Evolutionary conservation across 2,797 vertebrate species (phyloP), one percentile per base, ranked within the genome.

Genomic region (Premnoplex brunnescens): DNA sequence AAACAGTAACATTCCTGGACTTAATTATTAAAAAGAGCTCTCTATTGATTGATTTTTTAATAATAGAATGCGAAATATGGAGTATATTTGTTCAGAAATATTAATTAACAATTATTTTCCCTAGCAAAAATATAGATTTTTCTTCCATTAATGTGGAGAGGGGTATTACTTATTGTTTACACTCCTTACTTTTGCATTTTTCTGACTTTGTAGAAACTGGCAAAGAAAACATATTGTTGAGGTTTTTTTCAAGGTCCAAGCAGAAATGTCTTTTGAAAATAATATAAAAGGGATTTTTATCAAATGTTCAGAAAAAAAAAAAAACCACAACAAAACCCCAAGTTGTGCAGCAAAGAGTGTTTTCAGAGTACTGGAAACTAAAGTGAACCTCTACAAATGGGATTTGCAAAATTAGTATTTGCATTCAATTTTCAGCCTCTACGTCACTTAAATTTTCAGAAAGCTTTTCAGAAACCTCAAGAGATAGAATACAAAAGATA

Each of bases 331-430:
- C 36, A 71, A 81, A 91, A 27, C 20, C 7, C 11, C 30, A 59
- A 55, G 39, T 5, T 78, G 24, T n/a, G 12, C 16, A 75, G 34
- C 8, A 82, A 75, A 85, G 17, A 59, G 3, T 48, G 7, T 73
- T 91, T 73, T 72, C 22, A 22, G 21, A 86, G 15, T 72, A 20
- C 36, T 76, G 39, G 26, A 89, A 73, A 78, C 26, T 36, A 78
- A 75, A 62, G 18, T 28, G 23, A 84, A 78, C 5, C 14, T 81
- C 55, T 73, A 19, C 39, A 92, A 90, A 84, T 64, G 63, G 41
- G 80, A 91, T 75, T 79, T 93, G 30, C 18, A 89, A 88, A 91
- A 91, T 73, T 81, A 84, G 78, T 92, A 87, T 91, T 92, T 91
- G 54, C 67, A 89, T 93, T 93, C 52, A 63, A 28, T 91, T 92